Evolutionary conservation across 2,888 invertebrate species (phyloP), one percentile per base, ranked within the genome.

Genomic region (Autographa gamma): DNA sequence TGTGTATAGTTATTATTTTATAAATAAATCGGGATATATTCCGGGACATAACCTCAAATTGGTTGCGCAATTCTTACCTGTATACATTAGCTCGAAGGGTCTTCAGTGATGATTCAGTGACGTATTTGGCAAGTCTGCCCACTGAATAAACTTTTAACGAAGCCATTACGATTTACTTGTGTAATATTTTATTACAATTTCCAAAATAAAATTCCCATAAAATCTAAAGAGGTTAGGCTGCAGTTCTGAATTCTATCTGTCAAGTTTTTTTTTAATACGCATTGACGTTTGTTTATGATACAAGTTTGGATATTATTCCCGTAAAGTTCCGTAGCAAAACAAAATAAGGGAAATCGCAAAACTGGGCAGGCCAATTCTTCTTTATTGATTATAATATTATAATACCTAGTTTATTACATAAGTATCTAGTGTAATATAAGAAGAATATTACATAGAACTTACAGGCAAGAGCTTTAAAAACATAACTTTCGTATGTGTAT

Each of bases 31-130:
- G 0, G 43, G 56, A 71, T 66, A 61, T 66, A 76, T 87, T 80
- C 77, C n/a, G 87, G 88, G 89, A 90, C 90, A 90, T 86, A 78
- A 73, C 75, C 66, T 76, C 74, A 66, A 82, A 76, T 82, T 76
- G 83, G 88, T 96, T 95, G 95, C 95, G 95, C 95, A 96, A 95
- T 89, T 73, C 62, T 92, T 93, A 96, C 96, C 96, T 95, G 89
- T 92, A 91, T 56, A 94, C 76, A 88, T 92, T 93, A 19, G 89
- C 88, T 73, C 93, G 92, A 73, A 94, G 84, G 67, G 90, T 91
- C 81, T 92, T 91, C 75, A 94, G 86, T 65, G 96, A 91, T 34
- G 93, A 93, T 76, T 96, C 96, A 69, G 95, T 90, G 31, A 96
- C 83, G 71, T 95, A 92, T 91, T 93, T 95, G 25, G 93, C 91